Base-by-base conservation (phyloP, 1,140 invertebrate genomes). In the Globodera rostochiensis region DNA sequence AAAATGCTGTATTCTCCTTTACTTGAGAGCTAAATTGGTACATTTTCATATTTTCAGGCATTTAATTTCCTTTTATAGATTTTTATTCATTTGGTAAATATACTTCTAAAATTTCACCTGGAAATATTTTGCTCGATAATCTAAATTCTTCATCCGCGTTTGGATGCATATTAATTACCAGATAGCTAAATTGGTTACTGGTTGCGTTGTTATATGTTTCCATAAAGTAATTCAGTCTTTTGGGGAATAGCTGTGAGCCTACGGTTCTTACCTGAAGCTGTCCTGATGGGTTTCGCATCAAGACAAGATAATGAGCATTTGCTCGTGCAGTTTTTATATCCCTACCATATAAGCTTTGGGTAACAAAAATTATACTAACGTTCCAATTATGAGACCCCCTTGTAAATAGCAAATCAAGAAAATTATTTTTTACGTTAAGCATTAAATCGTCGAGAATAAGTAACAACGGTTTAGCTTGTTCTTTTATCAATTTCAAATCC, bases 261-360 rank as follows among this genome's bases (percentile, higher is more conserved):
- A 74, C 46, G 8, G 45, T 74, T 21, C 73, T 74, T 46, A 74
- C 45, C 46, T 74, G 73, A n/a, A 74, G 46, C 6, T 21, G n/a
- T 6, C n/a, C 73, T 25, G 45, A 19, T 13, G 73, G 73, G 46
- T 74, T 74, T 25, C 50, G 45, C 50, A 50, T 75, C 8, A 75
- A 19, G 25, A 75, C 13, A 0, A 75, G 8, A 66, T 75, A 75
- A 49, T 75, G 74, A 4, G 74, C 74, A 75, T 75, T 75, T 19
- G 74, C 73, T 25, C 73, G 5, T 21, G 73, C 73, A 0, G 73
- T 74, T 25, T 74, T 74, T 25, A 74, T 47, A 49, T 21, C n/a
- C 46, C 7, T 45, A 6, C 73, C 73, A 74, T 25, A 25, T 13
- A 74, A n/a, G 46, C n/a, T 47, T 50, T 74, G 73, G 5, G 73